phyloP scores from a whole-genome alignment of 2,113 vertebrate species.

The Galeopterus variegatus region DNA sequence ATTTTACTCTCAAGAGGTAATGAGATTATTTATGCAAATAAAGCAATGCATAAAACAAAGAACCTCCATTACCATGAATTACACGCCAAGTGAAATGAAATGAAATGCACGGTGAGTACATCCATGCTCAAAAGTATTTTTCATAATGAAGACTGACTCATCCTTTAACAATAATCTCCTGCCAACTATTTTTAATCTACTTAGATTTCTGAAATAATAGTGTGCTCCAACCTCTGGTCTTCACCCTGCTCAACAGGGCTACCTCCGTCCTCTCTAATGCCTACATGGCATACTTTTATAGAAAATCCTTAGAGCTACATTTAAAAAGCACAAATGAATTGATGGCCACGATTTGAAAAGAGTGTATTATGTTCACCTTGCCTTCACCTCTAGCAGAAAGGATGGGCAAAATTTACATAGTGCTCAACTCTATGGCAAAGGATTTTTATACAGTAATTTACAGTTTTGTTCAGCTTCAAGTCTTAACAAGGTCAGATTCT shows the following conservation, averaged over 20 bases:
- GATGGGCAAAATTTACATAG: slow-evolving; percentile 50
- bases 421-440: neutral
- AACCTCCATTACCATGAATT: neutral
- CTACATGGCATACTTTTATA: neutral
- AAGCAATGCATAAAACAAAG: slow-evolving; percentile 35
- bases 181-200: slow-evolving; percentile 12
- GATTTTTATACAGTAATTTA: slow-evolving; percentile 57
- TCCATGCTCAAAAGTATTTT: neutral
- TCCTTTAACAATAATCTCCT: slow-evolving; percentile 21
- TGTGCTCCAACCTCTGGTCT: neutral
- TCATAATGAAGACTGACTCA: neutral
- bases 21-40: slow-evolving; percentile 25
- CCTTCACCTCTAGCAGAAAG: slow-evolving; percentile 44
- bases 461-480: slow-evolving; percentile 32
- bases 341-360: slow-evolving; percentile 20
- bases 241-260: neutral
- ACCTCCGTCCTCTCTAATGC: neutral
- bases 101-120: neutral
- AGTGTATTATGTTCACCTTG: neutral
- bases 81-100: neutral
- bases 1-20: slow-evolving; percentile 48
- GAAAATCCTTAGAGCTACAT: neutral
- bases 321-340: slow-evolving; percentile 49
- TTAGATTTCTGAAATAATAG: slow-evolving; percentile 38
- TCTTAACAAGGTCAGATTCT: slow-evolving; percentile 71